These are phyloP conservation scores for Phengaris arion DNA, from an alignment of 2,888 invertebrate genomes.

Conservation along the genomic window DNA sequence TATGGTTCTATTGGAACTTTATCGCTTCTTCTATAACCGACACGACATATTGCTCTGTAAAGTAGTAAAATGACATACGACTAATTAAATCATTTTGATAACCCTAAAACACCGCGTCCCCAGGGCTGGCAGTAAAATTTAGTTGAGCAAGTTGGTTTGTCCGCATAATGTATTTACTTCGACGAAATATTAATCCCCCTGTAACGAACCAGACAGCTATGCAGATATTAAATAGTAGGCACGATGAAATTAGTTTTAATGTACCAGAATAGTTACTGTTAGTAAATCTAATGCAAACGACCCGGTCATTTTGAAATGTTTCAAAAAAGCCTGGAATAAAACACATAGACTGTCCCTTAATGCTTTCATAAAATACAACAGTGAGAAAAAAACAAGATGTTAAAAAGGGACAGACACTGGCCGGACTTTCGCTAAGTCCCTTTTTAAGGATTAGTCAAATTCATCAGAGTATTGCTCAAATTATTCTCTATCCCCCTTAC, in stretches of 20 bases:
- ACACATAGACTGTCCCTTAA: no score
- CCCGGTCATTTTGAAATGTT: not conserved
- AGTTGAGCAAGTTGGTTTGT: slow-evolving; percentile 61
- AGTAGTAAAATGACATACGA: not conserved
- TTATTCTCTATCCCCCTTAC: no score
- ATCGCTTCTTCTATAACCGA: no score
- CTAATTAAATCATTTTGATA: slow-evolving; percentile 27
- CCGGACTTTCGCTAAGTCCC: no score
- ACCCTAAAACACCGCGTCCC: slow-evolving; percentile 48
- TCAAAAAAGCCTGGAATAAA: no score
- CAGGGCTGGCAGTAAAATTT: slow-evolving; percentile 72
- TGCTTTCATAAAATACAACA: no score
- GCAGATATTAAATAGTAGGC: slow-evolving; percentile 39
- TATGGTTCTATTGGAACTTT: no score
- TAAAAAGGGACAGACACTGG: no score
- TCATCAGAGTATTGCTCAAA: no score
- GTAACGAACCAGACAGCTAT: slow-evolving; percentile 71
- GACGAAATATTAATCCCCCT: slow-evolving; percentile 74
- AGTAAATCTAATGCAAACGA: not conserved
- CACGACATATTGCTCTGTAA: no score
- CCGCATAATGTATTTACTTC: slow-evolving; percentile 74
- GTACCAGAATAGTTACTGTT: not conserved
- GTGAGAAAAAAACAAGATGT: no score
- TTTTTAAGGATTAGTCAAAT: no score
- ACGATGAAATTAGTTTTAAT: not conserved